These are phyloP conservation scores for Propithecus deckenii DNA, from an alignment of 2,797 vertebrate genomes.

Conservation along the genomic window DNA sequence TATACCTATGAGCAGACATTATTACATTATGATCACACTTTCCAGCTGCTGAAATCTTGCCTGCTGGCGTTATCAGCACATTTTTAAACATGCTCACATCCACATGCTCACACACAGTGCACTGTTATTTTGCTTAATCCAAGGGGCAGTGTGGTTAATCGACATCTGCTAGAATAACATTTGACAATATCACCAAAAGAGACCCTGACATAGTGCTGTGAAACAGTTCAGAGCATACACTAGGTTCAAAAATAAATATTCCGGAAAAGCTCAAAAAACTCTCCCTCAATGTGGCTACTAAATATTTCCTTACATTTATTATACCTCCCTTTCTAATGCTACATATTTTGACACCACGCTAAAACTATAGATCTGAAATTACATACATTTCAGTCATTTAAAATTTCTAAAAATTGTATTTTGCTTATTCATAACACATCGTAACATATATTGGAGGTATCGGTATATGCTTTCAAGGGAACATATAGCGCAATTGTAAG, in stretches of 20 bases:
- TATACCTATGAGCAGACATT: background rate
- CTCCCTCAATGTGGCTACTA: background rate
- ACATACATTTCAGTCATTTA: background rate
- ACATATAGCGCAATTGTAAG: background rate
- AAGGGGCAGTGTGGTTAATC: background rate
- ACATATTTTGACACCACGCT: background rate
- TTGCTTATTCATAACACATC: background rate
- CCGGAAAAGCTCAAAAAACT: background rate
- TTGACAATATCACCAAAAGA: background rate
- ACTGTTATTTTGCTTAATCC: background rate
- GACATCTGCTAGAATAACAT: background rate
- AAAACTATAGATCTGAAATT: background rate
- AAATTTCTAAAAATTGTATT: background rate
- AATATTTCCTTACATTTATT: background rate
- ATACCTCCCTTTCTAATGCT: background rate
- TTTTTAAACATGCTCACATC: background rate
- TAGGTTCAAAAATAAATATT: background rate
- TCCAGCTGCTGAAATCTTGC: background rate
- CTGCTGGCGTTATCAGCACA: background rate
- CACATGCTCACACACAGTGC: accelerated
- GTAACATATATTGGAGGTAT: background rate
- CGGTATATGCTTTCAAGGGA: background rate
- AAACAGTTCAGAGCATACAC: background rate
- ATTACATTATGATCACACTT: background rate
- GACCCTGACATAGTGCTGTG: background rate